Evolutionary conservation across 1,140 invertebrate species (phyloP), one percentile per base, ranked within the genome.

Genomic region (Brachionus asplanchnoidis): DNA sequence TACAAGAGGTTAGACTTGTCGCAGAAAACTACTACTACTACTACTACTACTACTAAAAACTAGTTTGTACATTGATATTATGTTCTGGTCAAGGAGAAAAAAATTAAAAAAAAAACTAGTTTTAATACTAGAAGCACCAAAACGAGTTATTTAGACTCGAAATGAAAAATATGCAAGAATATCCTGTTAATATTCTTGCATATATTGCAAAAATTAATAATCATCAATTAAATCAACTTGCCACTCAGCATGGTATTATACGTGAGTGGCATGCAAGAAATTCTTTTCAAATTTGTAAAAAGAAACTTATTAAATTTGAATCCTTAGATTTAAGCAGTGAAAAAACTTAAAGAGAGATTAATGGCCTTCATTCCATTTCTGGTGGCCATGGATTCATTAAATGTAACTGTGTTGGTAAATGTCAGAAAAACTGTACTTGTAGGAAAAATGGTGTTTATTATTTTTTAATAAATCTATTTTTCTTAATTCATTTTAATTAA

Each of bases 401-500:
- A 46, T 77, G 70, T 46, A 23, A 77, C 26, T 77, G 70, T 46
- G 17, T 20, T 46, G 70, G 70, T 12, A 23, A 46, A 23, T 77
- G 70, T 46, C n/a, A 77, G 28, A 77, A 44, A 23, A 77, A 77
- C 44, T 77, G 36, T 75, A 75, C 11, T 44, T 75, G 70, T 44
- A 75, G 26, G n/a, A 42, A 44, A 75, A 46, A 42, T 42, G 28
- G 17, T 46, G 70, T 46, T 17, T 46, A 46, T 23, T 77, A n/a
- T n/a, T n/a, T n/a, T n/a, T n/a, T n/a, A n/a, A n/a, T n/a, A n/a
- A n/a, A n/a, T n/a, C n/a, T n/a, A n/a, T n/a, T n/a, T n/a, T n/a
- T n/a, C n/a, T n/a, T n/a, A n/a, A n/a, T n/a, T n/a, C n/a, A n/a
- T n/a, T n/a, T n/a, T n/a, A n/a, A n/a, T n/a, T n/a, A n/a, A n/a